phyloP scores from a whole-genome alignment of 2,797 vertebrate species.

The Chaetodon trifasciatus region DNA sequence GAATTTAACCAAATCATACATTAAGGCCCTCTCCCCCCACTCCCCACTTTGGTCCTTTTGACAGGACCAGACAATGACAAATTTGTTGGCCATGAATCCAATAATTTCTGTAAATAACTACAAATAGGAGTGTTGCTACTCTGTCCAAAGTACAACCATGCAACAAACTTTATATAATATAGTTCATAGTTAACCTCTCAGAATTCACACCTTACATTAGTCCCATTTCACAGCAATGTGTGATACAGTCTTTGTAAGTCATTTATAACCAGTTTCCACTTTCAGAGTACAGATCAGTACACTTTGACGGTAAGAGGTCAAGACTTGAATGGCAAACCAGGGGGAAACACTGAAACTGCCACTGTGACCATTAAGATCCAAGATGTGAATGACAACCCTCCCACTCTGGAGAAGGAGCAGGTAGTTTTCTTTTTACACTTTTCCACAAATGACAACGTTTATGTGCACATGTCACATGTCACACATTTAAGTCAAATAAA shows the following conservation, averaged over 20 bases:
- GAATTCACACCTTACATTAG: background rate
- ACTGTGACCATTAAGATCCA: constrained; percentile 85
- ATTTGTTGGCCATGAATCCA: too few relatives aligned
- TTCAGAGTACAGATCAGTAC: constrained; percentile 78
- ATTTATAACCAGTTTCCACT: background rate
- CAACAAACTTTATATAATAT: background rate
- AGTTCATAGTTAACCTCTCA: background rate
- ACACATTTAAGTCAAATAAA: background rate
- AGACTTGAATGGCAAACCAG: constrained; percentile 82
- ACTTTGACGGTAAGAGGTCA: constrained; percentile 85
- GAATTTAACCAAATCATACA: too few relatives aligned
- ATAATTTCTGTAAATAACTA: too few relatives aligned
- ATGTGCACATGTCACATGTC: background rate
- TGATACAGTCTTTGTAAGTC: too few relatives aligned
- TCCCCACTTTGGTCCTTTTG: too few relatives aligned
- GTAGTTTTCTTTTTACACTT: constrained; percentile 60
- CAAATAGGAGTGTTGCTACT: background rate
- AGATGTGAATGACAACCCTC: constrained; percentile 94
- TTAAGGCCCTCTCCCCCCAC: too few relatives aligned
- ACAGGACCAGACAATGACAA: too few relatives aligned
- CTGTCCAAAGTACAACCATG: background rate
- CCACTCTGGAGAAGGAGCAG: constrained; percentile 77
- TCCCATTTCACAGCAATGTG: background rate
- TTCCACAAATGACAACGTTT: background rate
- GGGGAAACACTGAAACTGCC: constrained; percentile 73